These are phyloP conservation scores for Hemiprocne comata DNA, from an alignment of 2,113 vertebrate genomes.

Conservation along the genomic window DNA sequence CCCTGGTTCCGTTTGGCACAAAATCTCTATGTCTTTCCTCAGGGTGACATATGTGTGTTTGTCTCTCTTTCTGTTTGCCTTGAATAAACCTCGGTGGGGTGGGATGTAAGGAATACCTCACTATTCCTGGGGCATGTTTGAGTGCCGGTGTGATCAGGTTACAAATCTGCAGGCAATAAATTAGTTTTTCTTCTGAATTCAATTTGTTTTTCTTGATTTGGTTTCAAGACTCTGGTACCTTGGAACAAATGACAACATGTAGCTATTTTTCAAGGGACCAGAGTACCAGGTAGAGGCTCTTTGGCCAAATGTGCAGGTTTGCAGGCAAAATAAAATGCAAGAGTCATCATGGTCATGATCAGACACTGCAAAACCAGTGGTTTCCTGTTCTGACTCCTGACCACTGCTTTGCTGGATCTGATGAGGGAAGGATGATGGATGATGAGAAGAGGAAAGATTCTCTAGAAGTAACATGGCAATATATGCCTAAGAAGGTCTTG, in stretches of 20 bases:
- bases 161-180: neutral
- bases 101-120: neutral
- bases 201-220: neutral
- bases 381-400: neutral
- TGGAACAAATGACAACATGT: neutral
- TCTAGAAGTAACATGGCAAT: neutral
- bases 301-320: neutral
- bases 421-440: neutral
- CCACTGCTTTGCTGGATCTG: neutral
- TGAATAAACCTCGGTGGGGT: neutral
- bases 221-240: neutral
- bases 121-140: neutral
- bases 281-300: neutral
- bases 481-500: neutral
- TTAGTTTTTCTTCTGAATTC: neutral
- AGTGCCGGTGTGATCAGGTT: neutral
- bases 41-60: neutral
- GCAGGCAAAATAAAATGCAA: neutral
- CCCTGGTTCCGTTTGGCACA: neutral
- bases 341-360: accelerated
- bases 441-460: neutral
- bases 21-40: neutral
- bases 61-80: neutral
- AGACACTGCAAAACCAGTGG: neutral
- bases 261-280: neutral